Percentiles rank a stretch among this genome's conserved stretches.
Evolutionary conservation across 2,888 invertebrate species (phyloP).

Genomic region (Diaprepes abbreviatus): DNA sequence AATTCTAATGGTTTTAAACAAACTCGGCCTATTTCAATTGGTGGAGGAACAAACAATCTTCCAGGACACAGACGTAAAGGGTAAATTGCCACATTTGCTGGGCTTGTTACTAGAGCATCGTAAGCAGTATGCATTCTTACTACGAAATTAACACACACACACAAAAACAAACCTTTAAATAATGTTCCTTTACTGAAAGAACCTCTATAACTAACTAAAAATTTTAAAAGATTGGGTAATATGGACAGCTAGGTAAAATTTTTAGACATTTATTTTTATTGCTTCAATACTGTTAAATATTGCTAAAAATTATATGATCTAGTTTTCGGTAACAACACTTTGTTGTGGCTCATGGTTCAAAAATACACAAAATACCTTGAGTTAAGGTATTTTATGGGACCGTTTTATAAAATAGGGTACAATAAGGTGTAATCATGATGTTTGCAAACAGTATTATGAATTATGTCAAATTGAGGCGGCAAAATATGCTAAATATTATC

Average conservation of each 20-base stretch:
- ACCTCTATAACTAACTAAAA: background rate
- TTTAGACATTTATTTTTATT: background rate
- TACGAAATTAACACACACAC: background rate
- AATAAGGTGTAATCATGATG: constrained; percentile 15
- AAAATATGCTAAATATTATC: background rate
- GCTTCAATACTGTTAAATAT: background rate
- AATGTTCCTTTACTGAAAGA: background rate
- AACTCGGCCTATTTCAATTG: background rate
- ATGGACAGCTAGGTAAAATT: background rate
- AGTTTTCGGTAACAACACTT: constrained; percentile 3
- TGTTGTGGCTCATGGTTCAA: background rate
- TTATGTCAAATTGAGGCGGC: background rate
- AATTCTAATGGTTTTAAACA: background rate
- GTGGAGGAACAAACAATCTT: background rate
- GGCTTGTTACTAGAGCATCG: background rate
- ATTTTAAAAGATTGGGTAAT: background rate
- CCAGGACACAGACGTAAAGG: background rate
- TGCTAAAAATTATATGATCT: background rate
- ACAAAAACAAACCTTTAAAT: background rate
- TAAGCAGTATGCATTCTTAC: background rate
- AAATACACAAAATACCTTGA: background rate
- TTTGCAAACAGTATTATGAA: constrained; percentile 18
- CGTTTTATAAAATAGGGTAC: background rate
- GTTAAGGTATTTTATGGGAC: background rate
- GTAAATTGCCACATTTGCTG: background rate